These are phyloP conservation scores for Acipenser transmontanus DNA, from an alignment of 2,797 vertebrate species.

Conservation along the genomic window DNA sequence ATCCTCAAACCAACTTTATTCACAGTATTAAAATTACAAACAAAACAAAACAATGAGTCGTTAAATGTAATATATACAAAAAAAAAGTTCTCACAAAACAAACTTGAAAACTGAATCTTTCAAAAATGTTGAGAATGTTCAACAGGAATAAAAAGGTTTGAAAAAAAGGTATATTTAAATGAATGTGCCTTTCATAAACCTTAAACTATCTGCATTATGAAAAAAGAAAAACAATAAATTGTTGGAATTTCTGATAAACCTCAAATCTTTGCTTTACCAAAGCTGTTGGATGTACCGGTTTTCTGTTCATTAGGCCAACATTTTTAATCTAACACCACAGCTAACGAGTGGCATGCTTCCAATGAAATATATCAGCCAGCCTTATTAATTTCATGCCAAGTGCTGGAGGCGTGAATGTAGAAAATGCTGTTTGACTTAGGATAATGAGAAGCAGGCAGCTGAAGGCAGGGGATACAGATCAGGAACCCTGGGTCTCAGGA, in stretches of 20 bases:
- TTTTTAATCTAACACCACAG: conserved; percentile 85
- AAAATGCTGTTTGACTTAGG: conserved; percentile 82
- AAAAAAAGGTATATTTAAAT: no score
- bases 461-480: conserved; percentile 89
- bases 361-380: conserved; percentile 81
- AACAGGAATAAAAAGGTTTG: no score
- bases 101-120: no score
- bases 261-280: conserved; percentile 69
- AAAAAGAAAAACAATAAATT: conserved; percentile 51
- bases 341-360: conserved; percentile 82
- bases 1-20: no score
- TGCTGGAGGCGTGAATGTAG: conserved; percentile 76
- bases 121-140: no score
- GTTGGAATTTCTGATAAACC: conserved; percentile 68
- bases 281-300: conserved; percentile 73
- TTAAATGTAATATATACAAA: no score
- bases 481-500: conserved; percentile 85
- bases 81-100: no score
- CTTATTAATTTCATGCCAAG: conserved; percentile 90
- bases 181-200: no score
- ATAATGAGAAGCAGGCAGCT: conserved; percentile 83
- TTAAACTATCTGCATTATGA: conserved; percentile 49
- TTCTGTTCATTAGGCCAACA: conserved; percentile 80
- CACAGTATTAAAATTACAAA: no score
- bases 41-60: no score